Percentiles rank a stretch among this genome's conserved stretches.
These are phyloP conservation scores for Vandiemenella viatica DNA, from an alignment of 2,888 invertebrate genomes.

Conservation along the genomic window DNA sequence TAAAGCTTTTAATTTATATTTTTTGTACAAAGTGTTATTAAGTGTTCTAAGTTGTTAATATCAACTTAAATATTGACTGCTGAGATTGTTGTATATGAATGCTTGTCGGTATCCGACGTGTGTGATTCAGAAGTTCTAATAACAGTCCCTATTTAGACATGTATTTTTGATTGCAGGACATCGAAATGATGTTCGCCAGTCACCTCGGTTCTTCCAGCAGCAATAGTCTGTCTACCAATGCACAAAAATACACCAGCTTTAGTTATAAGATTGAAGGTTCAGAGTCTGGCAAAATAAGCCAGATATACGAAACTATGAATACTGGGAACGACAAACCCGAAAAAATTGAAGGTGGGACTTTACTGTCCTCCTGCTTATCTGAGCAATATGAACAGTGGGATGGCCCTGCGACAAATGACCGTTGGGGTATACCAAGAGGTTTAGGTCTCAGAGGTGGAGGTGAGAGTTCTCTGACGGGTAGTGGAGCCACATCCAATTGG, in stretches of 20 bases:
- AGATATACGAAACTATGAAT: too few relatives aligned
- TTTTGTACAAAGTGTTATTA: too few relatives aligned
- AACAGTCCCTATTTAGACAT: background rate
- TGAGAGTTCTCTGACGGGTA: constrained; percentile 66
- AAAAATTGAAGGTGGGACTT: background rate
- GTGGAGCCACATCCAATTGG: constrained; percentile 57
- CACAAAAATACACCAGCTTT: constrained; percentile 23
- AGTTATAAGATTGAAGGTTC: too few relatives aligned
- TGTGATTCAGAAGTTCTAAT: too few relatives aligned
- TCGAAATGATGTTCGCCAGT: constrained; percentile 21
- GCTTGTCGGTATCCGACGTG: too few relatives aligned
- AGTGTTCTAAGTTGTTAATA: too few relatives aligned
- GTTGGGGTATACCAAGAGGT: constrained; percentile 45
- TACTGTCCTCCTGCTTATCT: too few relatives aligned
- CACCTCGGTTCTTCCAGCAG: constrained; percentile 21
- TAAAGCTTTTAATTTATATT: too few relatives aligned
- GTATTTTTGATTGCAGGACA: constrained; percentile 18
- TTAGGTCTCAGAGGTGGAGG: constrained; percentile 61
- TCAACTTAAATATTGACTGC: too few relatives aligned
- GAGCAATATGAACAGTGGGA: too few relatives aligned
- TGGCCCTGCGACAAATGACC: constrained; percentile 21
- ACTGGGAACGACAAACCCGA: background rate
- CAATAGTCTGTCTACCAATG: constrained; percentile 20
- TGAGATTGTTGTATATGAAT: too few relatives aligned
- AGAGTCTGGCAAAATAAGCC: too few relatives aligned